Base-by-base conservation (phyloP, 2,797 vertebrate genomes). In the Falco peregrinus region DNA sequence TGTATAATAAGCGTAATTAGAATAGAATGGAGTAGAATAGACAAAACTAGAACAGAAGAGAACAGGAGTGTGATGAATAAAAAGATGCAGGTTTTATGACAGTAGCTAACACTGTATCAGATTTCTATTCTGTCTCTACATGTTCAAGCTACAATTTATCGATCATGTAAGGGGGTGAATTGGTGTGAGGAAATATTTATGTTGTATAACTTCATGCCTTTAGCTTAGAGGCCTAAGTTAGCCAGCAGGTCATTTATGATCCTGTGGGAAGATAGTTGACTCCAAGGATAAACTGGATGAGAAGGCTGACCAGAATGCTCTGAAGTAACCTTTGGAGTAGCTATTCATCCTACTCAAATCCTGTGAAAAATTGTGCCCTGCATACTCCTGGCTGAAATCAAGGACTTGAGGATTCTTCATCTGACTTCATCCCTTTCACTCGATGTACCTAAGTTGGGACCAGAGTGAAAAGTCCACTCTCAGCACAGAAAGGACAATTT, bases 401-500 rank as follows among this genome's bases (percentile, higher is more conserved):
- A 86, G 77, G 41, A 37, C 12, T 53, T 47, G 14, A 71, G 26
- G 43, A 41, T 61, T 84, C 68, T 86, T 81, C 13, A 17, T 74
- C 31, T 75, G 37, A 50, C 11, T 84, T 67, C 16, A 71, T 56
- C 28, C 3, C 10, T 60, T 94, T 84, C 2, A 0, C 29, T 61
- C 82, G 33, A 7, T 68, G 13, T 45, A 37, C 1, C 0, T 75
- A 64, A 41, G 8, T 5, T 78, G 31, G 6, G 41, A 56, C 7
- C 37, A 26, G 10, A 90, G 2, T 29, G n/a, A 56, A 63, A 87
- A 70, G 18, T 35, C 2, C 7, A 24, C 7, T 77, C 43, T 54
- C 0, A 0, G 17, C 28, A 45, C 7, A 57, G 57, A 61, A 84
- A 81, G 16, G 45, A 75, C 22, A 57, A 78, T 60, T 4, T 8